A percentile compares a stretch with the other conserved stretches of the same genome.
phyloP scores from a whole-genome alignment of 2,888 invertebrate species.

The Acanthacorydalis orientalis region DNA sequence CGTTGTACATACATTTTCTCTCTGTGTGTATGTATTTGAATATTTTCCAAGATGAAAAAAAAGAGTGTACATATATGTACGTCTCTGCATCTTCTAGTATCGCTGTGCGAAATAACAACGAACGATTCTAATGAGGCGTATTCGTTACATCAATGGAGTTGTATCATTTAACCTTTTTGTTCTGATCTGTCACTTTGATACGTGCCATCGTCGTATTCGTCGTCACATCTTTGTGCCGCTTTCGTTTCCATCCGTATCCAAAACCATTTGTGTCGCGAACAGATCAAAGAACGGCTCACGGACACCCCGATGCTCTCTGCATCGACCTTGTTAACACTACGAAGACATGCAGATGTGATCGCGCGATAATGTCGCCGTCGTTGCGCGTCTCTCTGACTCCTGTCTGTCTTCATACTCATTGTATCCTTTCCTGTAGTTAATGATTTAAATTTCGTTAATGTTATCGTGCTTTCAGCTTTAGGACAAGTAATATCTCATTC shows the following conservation, averaged over 20 bases:
- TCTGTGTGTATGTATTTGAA: no score
- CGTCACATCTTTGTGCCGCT: neutral
- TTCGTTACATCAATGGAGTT: slow-evolving; percentile 1
- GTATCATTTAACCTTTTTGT: slow-evolving; percentile 9
- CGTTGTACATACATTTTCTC: no score
- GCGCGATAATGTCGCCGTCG: neutral
- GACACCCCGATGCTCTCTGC: neutral
- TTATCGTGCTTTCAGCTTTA: neutral
- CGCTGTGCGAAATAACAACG: no score
- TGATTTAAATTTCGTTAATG: slow-evolving; percentile 1
- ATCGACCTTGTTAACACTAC: no score
- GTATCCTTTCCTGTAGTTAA: neutral
- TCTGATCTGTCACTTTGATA: slow-evolving; percentile 7
- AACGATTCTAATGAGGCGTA: no score
- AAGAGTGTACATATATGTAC: neutral
- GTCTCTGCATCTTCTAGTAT: no score
- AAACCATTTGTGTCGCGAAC: slow-evolving; percentile 7
- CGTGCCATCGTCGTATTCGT: neutral
- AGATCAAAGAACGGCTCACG: slow-evolving; percentile 8
- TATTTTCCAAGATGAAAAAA: no score
- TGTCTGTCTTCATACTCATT: neutral
- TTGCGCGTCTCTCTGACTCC: no score
- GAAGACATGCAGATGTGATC: neutral
- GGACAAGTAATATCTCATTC: no score
- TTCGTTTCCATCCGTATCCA: neutral